These are phyloP conservation scores for Dryomyza anilis DNA, from an alignment of 2,888 invertebrate genomes.

Conservation along the genomic window DNA sequence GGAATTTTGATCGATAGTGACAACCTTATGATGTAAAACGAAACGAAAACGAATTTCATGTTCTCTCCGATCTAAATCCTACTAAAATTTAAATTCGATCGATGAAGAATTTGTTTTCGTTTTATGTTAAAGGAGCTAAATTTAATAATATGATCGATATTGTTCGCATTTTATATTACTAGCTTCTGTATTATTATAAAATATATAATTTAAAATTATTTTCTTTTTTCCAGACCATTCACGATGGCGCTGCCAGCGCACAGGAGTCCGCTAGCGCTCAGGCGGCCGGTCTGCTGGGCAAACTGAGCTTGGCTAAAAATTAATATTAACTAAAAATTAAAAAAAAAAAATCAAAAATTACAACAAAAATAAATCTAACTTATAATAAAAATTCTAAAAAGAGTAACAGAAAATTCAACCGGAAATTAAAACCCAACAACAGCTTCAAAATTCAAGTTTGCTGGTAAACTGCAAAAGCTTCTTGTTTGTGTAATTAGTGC, in stretches of 20 bases:
- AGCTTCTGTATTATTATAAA: neutral
- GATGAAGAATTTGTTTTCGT: no score
- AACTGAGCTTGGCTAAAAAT: slow-evolving; percentile 51
- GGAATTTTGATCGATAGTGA: no score
- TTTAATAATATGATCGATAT: no score
- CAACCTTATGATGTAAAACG: no score
- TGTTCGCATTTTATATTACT: no score
- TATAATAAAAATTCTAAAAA: slow-evolving; percentile 15
- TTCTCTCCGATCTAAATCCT: no score
- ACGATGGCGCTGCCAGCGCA: slow-evolving; percentile 53
- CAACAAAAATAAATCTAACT: slow-evolving; percentile 2
- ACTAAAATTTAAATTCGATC: no score
- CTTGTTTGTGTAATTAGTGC: slow-evolving; percentile 27
- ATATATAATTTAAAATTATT: no score
- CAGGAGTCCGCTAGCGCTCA: slow-evolving; percentile 55
- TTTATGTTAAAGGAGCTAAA: no score
- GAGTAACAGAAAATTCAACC: slow-evolving; percentile 18
- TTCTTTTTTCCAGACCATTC: slow-evolving; percentile 45
- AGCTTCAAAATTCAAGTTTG: neutral
- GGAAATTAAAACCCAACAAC: neutral
- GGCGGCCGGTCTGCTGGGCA: slow-evolving; percentile 57
- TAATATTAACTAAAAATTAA: slow-evolving; percentile 11
- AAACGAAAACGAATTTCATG: no score
- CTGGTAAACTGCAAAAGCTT: neutral
- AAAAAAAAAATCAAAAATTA: slow-evolving; percentile 6